Percentiles rank a stretch among this genome's conserved stretches.
Evolutionary conservation across 2,797 vertebrate genomes (phyloP).

Genomic region (Pantherophis alleghaniensis): DNA sequence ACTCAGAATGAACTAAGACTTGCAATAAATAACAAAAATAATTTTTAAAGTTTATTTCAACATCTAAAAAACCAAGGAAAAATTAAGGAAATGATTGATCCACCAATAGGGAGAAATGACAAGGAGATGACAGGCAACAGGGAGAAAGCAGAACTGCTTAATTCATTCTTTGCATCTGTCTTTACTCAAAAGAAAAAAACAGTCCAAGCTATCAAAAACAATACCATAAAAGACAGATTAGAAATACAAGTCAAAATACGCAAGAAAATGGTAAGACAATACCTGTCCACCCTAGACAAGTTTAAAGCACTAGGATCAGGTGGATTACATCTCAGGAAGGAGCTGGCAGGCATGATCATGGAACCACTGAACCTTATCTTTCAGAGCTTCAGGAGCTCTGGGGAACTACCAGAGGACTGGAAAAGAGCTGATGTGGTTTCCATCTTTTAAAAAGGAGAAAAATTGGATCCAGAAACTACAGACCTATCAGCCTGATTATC

Average conservation of each 20-base stretch:
- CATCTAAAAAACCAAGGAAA: not conserved
- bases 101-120: not conserved
- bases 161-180: not conserved
- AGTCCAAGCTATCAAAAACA: not conserved
- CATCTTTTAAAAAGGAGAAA: too few species aligned
- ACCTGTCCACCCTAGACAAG: not conserved
- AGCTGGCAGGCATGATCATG: not conserved
- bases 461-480: too few species aligned
- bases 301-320: not conserved
- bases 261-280: not conserved
- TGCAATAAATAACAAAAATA: not conserved
- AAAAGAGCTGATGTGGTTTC: too few species aligned
- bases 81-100: not conserved
- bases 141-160: not conserved
- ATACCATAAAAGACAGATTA: not conserved
- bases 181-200: not conserved
- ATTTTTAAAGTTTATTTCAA: not conserved
- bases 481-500: too few species aligned
- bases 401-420: too few species aligned
- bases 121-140: not conserved
- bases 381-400: too few species aligned
- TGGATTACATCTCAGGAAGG: not conserved
- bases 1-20: too few species aligned
- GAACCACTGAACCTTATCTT: not conserved
- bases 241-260: not conserved